Evolutionary conservation across 1,140 invertebrate species (phyloP).

Genomic region (Macrobrachium nipponense): DNA sequence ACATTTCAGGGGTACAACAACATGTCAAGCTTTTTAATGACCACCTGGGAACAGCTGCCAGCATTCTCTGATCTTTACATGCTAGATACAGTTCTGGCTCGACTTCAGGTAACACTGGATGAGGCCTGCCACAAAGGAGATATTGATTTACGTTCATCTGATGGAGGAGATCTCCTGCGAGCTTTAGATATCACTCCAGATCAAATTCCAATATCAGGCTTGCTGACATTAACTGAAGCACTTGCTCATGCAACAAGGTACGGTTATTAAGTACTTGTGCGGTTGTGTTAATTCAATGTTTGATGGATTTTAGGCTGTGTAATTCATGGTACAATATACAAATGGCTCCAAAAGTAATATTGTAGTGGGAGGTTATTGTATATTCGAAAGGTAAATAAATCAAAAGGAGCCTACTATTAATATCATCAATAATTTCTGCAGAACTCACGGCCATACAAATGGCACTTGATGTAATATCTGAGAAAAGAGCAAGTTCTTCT

Average conservation of each 20-base stretch:
- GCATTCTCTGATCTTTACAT: constrained; percentile 77
- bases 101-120: constrained; percentile 78
- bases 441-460: too few species aligned
- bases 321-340: too few species aligned
- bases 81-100: constrained; percentile 77
- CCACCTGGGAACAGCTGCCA: constrained; percentile 70
- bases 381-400: too few species aligned
- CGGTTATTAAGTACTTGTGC: too few species aligned
- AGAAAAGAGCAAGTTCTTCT: too few species aligned
- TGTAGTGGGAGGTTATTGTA: too few species aligned
- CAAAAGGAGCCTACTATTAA: too few species aligned
- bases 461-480: too few species aligned
- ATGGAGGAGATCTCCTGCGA: constrained; percentile 56
- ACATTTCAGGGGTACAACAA: constrained; percentile 30
- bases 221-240: constrained; percentile 57
- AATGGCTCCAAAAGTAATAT: too few species aligned
- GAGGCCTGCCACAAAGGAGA: constrained; percentile 65
- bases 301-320: not conserved
- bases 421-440: too few species aligned
- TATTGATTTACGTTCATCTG: constrained; percentile 56
- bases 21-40: constrained; percentile 25
- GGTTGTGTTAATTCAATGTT: not conserved
- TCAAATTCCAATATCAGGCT: constrained; percentile 58
- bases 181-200: constrained; percentile 56
- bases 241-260: constrained; percentile 57